These are phyloP conservation scores for Apeira syringaria DNA, from an alignment of 2,888 invertebrate species.

Conservation along the genomic window DNA sequence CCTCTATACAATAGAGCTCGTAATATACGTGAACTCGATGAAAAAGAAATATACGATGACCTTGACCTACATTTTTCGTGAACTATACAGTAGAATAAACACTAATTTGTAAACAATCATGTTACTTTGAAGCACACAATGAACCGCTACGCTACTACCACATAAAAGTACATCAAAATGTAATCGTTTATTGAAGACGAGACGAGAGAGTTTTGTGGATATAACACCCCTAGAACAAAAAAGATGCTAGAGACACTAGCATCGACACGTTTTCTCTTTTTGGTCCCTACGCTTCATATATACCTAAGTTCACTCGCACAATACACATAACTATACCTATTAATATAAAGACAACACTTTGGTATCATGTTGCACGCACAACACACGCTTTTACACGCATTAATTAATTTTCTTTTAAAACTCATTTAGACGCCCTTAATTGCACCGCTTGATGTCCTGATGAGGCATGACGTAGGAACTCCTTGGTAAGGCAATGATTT, in stretches of 20 bases:
- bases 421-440: conserved; percentile 63
- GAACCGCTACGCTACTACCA: conserved; percentile 1
- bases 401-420: conserved; percentile 57
- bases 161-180: conserved; percentile 6
- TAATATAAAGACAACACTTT: conserved; percentile 23
- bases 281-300: conserved; percentile 25
- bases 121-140: conserved; percentile 7
- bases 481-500: conserved; percentile 3
- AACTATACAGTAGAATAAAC: conserved; percentile 34
- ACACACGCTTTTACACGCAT: conserved; percentile 49
- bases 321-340: conserved; percentile 20
- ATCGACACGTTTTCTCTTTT: conserved; percentile 20
- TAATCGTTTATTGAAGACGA: conserved; percentile 8
- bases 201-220: conserved; percentile 12
- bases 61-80: conserved; percentile 74
- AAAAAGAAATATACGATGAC: conserved; percentile 54
- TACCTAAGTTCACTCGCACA: conserved; percentile 28
- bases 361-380: conserved; percentile 34
- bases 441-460: conserved; percentile 68
- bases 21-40: conserved; percentile 19
- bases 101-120: conserved; percentile 27
- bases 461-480: conserved; percentile 55
- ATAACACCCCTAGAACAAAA: conserved; percentile 18
- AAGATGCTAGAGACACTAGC: conserved; percentile 20
- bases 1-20: conserved; percentile 1